Evolutionary conservation across 2,888 invertebrate species (phyloP).

Genomic region (Ornithoptera alexandrae): DNA sequence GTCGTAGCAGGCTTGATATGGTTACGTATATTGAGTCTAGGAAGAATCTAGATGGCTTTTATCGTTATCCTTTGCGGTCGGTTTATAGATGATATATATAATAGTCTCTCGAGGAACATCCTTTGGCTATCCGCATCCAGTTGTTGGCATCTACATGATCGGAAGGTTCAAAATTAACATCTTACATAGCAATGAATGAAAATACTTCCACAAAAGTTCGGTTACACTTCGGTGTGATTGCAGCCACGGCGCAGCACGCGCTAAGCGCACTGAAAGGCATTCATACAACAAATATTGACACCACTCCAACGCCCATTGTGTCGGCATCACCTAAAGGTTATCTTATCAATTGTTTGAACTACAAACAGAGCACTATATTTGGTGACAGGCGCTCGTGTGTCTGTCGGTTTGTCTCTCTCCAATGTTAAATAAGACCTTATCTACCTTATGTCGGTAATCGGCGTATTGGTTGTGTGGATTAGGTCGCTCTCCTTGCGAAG

Average conservation of each 20-base stretch:
- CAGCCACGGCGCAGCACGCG: constrained; percentile 56
- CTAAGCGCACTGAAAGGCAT: constrained; percentile 69
- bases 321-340: constrained; percentile 74
- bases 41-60: no score
- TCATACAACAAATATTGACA: constrained; percentile 72
- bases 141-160: no score
- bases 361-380: constrained; percentile 67
- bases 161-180: no score
- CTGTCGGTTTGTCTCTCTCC: constrained; percentile 64
- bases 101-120: no score
- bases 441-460: constrained; percentile 58
- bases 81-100: no score
- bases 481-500: constrained; percentile 59
- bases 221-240: constrained; percentile 50
- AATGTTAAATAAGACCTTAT: constrained; percentile 50
- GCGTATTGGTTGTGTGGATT: constrained; percentile 60
- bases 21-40: no score
- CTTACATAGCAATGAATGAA: background rate
- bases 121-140: no score
- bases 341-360: constrained; percentile 76
- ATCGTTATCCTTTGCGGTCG: no score
- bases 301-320: constrained; percentile 65
- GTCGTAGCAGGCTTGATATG: no score
- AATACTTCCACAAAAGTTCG: no score
- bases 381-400: constrained; percentile 73